Base-by-base conservation (phyloP, 2,888 invertebrate species). In the Aporophyla lueneburgensis region DNA sequence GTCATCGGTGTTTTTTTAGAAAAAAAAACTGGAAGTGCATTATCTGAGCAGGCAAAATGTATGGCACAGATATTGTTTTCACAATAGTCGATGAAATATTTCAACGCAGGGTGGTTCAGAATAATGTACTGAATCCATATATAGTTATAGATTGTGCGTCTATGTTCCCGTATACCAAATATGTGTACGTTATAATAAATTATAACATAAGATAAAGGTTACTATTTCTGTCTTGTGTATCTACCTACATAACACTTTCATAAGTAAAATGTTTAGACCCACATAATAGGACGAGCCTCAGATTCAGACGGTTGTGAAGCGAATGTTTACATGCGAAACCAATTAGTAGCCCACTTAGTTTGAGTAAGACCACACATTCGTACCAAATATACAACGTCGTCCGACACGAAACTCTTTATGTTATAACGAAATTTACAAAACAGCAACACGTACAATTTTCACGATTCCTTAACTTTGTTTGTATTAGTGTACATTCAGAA, bases 271-370 rank as follows among this genome's bases (percentile, higher is more conserved):
- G 51, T 71, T 68, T 46, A 65, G 59, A 68, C 43, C 46, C 54
- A 68, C 53, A n/a, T 46, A 69, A 83, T 71, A 71, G 10, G 27
- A 62, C 33, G 53, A n/a, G 58, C 21, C 43, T 56, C 43, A 69
- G 61, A 66, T 75, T 61, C 61, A 70, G 66, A 40, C 66, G 33
- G 59, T 71, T 71, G 46, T 59, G 63, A 71, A 27, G 70, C 14
- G 14, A 72, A 62, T 70, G 81, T 85, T 81, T 81, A 63, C 71
- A 76, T 72, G 74, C 66, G 63, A 76, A 84, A 85, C 81, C 78
- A 84, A 78, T 74, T 75, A 86, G 72, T 72, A 71, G 53, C 16
- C 51, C 56, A 58, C 68, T 76, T 81, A 76, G 61, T 86, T 84
- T 62, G 56, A 80, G 65, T 77, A 67, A 67, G 69, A 76, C 71